phyloP scores from a whole-genome alignment of 2,113 vertebrate genomes.

The Varanus komodoensis region DNA sequence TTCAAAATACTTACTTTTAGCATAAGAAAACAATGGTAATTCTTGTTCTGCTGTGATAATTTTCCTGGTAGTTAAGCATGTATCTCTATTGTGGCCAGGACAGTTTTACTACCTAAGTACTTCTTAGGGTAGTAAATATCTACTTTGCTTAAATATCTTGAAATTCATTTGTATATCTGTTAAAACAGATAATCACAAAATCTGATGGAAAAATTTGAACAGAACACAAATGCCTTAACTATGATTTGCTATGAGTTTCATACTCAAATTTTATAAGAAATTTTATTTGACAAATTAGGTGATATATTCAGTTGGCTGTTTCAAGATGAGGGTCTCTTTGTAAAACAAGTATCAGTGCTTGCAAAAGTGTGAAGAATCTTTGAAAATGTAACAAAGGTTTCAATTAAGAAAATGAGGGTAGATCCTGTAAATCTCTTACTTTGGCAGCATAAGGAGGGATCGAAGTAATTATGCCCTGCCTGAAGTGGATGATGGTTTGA shows the following conservation, averaged over 20 bases:
- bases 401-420: constrained; percentile 58
- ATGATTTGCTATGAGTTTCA: constrained; percentile 61
- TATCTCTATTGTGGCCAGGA: constrained; percentile 20
- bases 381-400: constrained; percentile 65
- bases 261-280: constrained; percentile 70
- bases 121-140: constrained; percentile 25
- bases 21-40: constrained; percentile 45
- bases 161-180: constrained; percentile 51
- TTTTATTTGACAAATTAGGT: constrained; percentile 67
- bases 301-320: constrained; percentile 67
- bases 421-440: constrained; percentile 50
- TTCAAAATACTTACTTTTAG: constrained; percentile 37
- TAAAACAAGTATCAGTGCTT: constrained; percentile 50
- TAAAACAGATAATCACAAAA: constrained; percentile 29
- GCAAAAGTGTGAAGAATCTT: constrained; percentile 67
- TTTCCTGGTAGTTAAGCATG: constrained; percentile 55
- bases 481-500: constrained; percentile 50
- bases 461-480: constrained; percentile 38
- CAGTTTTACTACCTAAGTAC: constrained; percentile 29
- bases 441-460: constrained; percentile 62
- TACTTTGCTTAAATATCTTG: constrained; percentile 62
- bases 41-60: constrained; percentile 28
- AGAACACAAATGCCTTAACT: constrained; percentile 65
- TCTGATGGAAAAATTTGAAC: constrained; percentile 56
- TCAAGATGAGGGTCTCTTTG: constrained; percentile 70